Evolutionary conservation across 53 echinoderm and acorn worm species (phyloP).

Genomic region (Echinarachnius parma): DNA sequence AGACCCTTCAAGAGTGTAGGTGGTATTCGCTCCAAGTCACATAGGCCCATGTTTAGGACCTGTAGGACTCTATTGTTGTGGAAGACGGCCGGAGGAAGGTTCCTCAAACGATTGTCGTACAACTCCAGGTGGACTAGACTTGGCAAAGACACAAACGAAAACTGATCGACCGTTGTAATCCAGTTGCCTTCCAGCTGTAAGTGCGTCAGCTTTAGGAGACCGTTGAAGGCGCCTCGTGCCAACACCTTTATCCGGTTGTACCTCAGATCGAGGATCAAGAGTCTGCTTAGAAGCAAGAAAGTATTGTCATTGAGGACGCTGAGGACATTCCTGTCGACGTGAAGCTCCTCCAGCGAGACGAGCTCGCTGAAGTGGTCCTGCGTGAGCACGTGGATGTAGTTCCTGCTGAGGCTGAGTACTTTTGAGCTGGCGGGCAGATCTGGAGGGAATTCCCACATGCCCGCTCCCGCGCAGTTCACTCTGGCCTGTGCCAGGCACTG

Average conservation of each 20-base stretch:
- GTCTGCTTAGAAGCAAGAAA: constrained; percentile 35
- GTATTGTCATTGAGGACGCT: constrained; percentile 52
- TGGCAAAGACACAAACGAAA: constrained; percentile 29
- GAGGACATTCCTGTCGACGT: constrained; percentile 54
- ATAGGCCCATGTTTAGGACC: constrained; percentile 49
- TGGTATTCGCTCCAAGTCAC: constrained; percentile 34
- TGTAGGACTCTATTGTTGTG: constrained; percentile 22
- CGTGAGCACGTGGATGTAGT: constrained; percentile 46
- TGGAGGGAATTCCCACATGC: constrained; percentile 41
- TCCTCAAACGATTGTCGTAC: constrained; percentile 42
- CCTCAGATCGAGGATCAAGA: constrained; percentile 54
- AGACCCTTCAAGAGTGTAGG: constrained; percentile 40
- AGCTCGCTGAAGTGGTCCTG: constrained; percentile 56
- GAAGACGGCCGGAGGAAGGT: constrained; percentile 39
- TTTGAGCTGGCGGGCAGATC: constrained; percentile 40
- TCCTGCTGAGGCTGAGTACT: constrained; percentile 36
- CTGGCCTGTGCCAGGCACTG: constrained; percentile 6
- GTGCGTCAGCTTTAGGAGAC: constrained; percentile 28
- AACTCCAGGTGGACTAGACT: constrained; percentile 32
- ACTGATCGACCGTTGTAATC: constrained; percentile 32
- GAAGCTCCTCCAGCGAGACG: constrained; percentile 30
- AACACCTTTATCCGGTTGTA: constrained; percentile 56
- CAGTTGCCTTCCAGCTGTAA: constrained; percentile 46
- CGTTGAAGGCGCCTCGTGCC: constrained; percentile 44
- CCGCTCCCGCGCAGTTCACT: constrained; percentile 46